A percentile compares a stretch with the other conserved stretches of the same genome.
Conservation (phyloP, 1,140 invertebrate genomes). For the Ptiloglossa arizonensis region DNA sequence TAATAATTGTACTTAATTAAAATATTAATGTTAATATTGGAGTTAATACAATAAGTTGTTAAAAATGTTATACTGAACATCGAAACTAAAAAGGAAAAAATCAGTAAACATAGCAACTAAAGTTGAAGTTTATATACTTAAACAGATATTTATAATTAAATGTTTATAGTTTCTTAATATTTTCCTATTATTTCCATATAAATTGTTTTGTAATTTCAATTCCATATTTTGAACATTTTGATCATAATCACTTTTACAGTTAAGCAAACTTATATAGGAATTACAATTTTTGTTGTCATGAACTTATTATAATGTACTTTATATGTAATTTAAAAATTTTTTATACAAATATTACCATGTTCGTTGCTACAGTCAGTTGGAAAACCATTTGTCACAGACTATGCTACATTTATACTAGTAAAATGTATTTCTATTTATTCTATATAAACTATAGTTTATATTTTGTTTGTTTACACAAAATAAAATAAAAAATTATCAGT, state of each 20-base stretch:
- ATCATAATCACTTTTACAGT: constrained; percentile 11
- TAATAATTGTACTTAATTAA: constrained; percentile 45
- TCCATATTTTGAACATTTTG: background rate
- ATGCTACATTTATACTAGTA: no score
- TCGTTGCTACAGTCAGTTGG: no score
- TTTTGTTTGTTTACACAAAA: no score
- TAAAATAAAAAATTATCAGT: no score
- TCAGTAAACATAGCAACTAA: background rate
- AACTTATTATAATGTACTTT: constrained; percentile 6
- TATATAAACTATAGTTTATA: no score
- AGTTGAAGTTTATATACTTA: background rate
- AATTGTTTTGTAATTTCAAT: background rate
- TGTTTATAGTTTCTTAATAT: background rate
- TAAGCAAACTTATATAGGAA: background rate
- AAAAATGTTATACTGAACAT: background rate
- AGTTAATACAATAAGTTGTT: background rate
- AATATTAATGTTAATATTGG: background rate
- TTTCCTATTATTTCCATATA: background rate
- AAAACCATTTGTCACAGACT: no score
- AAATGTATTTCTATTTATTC: no score
- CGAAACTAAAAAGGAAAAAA: background rate
- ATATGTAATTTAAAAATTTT: constrained; percentile 9
- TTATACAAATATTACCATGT: constrained; percentile 21
- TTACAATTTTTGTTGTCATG: background rate
- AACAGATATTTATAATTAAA: background rate